phyloP scores from a whole-genome alignment of 2,888 invertebrate genomes.

The Crossocerus cetratus region DNA sequence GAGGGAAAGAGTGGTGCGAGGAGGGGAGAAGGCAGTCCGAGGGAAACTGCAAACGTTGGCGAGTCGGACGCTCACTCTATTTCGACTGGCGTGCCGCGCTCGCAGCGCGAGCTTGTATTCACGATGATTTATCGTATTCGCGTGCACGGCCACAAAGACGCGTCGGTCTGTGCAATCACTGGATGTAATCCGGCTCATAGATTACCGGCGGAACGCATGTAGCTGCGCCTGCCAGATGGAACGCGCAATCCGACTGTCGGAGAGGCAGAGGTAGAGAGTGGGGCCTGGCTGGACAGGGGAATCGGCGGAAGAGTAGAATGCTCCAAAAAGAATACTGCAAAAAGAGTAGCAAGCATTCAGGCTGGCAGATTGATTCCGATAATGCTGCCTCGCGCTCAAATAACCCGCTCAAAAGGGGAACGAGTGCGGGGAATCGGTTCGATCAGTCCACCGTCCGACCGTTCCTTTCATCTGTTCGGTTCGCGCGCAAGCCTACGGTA shows the following conservation, averaged over 20 bases:
- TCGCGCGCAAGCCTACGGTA: neutral
- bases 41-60: constrained; percentile 59
- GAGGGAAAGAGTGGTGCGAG: constrained; percentile 17
- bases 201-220: constrained; percentile 44
- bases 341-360: constrained; percentile 9
- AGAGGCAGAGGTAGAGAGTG: no score
- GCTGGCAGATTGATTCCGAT: constrained; percentile 39
- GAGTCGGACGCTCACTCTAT: constrained; percentile 61
- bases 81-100: constrained; percentile 55
- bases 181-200: constrained; percentile 51
- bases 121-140: constrained; percentile 61
- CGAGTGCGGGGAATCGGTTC: neutral
- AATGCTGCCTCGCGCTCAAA: constrained; percentile 19
- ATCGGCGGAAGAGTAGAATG: neutral
- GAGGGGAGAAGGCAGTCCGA: constrained; percentile 20
- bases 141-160: constrained; percentile 51
- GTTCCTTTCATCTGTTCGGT: neutral
- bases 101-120: constrained; percentile 58
- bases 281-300: neutral
- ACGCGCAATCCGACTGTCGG: no score
- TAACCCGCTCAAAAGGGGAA: constrained; percentile 10
- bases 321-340: neutral
- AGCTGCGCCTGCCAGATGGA: neutral
- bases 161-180: constrained; percentile 45
- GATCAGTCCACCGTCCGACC: neutral